Evolutionary conservation across 2,113 vertebrate species (phyloP), one percentile per base, ranked within the genome.

Genomic region (Oceanodroma tethys): DNA sequence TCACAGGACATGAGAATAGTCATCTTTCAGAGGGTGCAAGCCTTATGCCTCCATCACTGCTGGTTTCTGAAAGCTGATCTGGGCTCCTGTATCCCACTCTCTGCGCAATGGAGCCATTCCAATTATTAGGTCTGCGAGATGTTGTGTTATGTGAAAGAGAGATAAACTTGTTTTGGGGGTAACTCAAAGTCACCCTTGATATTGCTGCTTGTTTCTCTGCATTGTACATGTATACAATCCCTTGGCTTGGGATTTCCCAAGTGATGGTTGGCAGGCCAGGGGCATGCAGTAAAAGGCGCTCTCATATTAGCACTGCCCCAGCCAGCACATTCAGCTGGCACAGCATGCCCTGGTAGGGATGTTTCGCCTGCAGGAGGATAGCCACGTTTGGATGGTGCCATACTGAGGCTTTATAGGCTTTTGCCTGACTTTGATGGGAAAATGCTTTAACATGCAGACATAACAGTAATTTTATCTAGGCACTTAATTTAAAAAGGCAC

Each of bases 401-500:
- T 45, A n/a, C 2, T 73, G 83, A 68, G 72, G 27, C 34, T 93
- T 68, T 72, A 32, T 52, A 82, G 52, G 43, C 22, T 90, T 79
- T 82, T 75, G 75, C 40, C 30, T 1, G 6, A 38, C 78, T 93
- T 75, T 62, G 84, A 91, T 73, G 53, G 56, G 78, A 76, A 90
- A 95, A 85, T 72, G 45, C 59, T 80, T 84, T 94, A 80, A 89
- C 12, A 29, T 2, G 0, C 21, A 85, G 40, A 40, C 0, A 0
- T 81, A 93, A 87, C 32, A 80, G 48, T 88, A 86, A 62, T 96
- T 93, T 94, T 90, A 90, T 82, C 58, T 70, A 58, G 43, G 34
- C 55, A 76, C 66, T 93, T 90, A 82, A 93, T 91, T 95, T 97
- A 62, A 95, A 97, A 94, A 95, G 78, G 89, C 81, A 80, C 38